These are phyloP conservation scores for Euura saliciscinereae DNA, from an alignment of 1,140 invertebrate genomes.

Conservation along the genomic window DNA sequence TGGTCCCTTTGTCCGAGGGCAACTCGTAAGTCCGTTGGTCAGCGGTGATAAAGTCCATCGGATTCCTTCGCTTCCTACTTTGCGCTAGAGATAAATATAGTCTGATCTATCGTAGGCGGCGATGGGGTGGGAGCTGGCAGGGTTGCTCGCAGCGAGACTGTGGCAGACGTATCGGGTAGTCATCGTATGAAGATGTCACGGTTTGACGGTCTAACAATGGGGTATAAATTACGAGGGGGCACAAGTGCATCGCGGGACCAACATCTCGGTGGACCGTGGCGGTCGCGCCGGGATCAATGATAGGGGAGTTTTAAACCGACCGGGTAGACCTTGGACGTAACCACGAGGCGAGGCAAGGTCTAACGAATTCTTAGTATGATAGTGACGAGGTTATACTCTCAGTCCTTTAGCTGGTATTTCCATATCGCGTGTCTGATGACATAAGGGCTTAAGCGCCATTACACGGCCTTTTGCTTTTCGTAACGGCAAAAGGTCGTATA, in stretches of 20 bases:
- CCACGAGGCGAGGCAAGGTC: constrained; percentile 36
- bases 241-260: constrained; percentile 28
- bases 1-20: too few relatives aligned
- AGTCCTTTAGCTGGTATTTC: too few relatives aligned
- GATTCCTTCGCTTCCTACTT: neutral
- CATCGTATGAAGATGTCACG: constrained; percentile 45
- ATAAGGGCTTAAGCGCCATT: too few relatives aligned
- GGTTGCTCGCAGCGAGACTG: neutral
- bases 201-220: constrained; percentile 41
- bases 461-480: too few relatives aligned
- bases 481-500: too few relatives aligned
- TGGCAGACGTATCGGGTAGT: constrained; percentile 28
- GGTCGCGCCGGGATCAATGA: constrained; percentile 33
- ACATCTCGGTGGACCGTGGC: constrained; percentile 27
- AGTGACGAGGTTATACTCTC: too few relatives aligned
- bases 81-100: neutral
- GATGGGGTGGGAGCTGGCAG: neutral
- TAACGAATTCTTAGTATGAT: constrained; percentile 28
- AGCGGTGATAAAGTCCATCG: too few relatives aligned
- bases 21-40: too few relatives aligned
- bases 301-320: constrained; percentile 34
- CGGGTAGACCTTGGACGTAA: constrained; percentile 26
- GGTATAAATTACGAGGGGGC: constrained; percentile 46
- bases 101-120: neutral
- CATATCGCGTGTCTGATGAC: too few relatives aligned